phyloP scores from a whole-genome alignment of 2,888 invertebrate species.

The Eustalomyia histrio region DNA sequence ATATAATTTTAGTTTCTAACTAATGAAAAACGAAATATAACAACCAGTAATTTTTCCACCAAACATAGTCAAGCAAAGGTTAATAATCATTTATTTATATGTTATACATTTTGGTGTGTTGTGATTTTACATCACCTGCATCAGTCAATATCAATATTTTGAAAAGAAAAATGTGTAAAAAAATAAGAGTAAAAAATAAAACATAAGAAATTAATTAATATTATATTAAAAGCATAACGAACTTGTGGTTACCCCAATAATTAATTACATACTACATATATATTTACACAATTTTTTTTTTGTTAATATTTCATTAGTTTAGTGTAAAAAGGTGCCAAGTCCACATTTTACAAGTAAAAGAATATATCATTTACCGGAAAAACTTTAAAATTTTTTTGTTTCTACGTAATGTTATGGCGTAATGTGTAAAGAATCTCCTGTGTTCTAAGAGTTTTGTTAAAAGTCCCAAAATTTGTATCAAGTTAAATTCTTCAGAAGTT shows the following conservation, averaged over 20 bases:
- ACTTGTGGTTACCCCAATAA: background rate
- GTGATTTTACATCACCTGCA: constrained; percentile 17
- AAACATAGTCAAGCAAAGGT: constrained; percentile 48
- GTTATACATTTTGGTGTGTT: background rate
- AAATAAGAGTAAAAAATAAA: constrained; percentile 1
- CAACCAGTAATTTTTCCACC: constrained; percentile 20
- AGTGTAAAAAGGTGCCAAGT: no score
- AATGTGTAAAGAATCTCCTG: no score
- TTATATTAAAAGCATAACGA: constrained; percentile 7
- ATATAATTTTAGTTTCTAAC: background rate
- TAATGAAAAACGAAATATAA: background rate
- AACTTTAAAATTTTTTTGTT: no score
- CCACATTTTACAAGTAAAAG: no score
- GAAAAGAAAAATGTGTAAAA: background rate
- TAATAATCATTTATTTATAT: constrained; percentile 33
- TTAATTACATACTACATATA: background rate
- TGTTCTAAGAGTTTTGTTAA: no score
- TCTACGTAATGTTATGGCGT: no score
- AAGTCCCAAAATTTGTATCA: no score
- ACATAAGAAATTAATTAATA: constrained; percentile 3
- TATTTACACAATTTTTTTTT: no score
- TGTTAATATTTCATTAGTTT: no score
- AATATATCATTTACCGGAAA: no score
- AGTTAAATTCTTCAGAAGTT: no score
- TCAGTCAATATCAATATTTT: background rate